A percentile compares a stretch with the other conserved stretches of the same genome.
Conservation (phyloP, 2,797 vertebrate species). For the Hippopotamyrus pictus region DNA sequence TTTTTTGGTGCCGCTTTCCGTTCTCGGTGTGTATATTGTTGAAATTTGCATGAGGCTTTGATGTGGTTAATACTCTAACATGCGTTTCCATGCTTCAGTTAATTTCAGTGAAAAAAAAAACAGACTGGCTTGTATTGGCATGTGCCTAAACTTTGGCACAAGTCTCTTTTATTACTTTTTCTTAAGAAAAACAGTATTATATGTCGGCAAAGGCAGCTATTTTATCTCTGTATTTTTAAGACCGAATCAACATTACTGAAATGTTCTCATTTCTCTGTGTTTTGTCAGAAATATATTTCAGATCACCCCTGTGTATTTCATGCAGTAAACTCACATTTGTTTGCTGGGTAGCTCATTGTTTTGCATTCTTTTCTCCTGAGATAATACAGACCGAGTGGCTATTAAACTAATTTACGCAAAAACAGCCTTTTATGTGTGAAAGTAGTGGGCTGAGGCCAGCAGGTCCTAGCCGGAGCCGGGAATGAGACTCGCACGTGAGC, state of each 20-base stretch:
- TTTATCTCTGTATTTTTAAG: conserved; percentile 32
- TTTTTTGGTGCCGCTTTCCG: conserved; percentile 40
- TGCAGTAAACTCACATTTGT: conserved; percentile 45
- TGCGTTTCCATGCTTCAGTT: conserved; percentile 37
- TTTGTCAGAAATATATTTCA: conserved; percentile 43
- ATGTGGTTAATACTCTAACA: conserved; percentile 51
- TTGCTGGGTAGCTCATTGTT: conserved; percentile 48
- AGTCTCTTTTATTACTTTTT: conserved; percentile 25
- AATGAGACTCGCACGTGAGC: conserved; percentile 17
- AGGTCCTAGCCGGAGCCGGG: conserved; percentile 30
- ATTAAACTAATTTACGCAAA: conserved; percentile 47
- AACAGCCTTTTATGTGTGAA: conserved; percentile 51
- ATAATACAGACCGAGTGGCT: conserved; percentile 56
- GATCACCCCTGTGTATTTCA: conserved; percentile 28
- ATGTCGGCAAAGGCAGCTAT: conserved; percentile 27
- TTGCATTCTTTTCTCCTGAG: conserved; percentile 63
- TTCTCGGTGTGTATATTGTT: conserved; percentile 28
- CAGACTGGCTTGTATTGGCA: conserved; percentile 52
- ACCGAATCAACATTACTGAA: conserved; percentile 17
- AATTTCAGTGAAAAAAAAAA: conserved; percentile 34
- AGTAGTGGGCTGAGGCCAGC: conserved; percentile 45
- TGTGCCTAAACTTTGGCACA: conserved; percentile 44
- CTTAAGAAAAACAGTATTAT: conserved; percentile 38
- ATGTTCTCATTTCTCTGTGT: conserved; percentile 29
- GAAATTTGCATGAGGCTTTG: conserved; percentile 39